Evolutionary conservation across 2,888 invertebrate genomes (phyloP), one percentile per base, ranked within the genome.

Genomic region (Drosophila recens): DNA sequence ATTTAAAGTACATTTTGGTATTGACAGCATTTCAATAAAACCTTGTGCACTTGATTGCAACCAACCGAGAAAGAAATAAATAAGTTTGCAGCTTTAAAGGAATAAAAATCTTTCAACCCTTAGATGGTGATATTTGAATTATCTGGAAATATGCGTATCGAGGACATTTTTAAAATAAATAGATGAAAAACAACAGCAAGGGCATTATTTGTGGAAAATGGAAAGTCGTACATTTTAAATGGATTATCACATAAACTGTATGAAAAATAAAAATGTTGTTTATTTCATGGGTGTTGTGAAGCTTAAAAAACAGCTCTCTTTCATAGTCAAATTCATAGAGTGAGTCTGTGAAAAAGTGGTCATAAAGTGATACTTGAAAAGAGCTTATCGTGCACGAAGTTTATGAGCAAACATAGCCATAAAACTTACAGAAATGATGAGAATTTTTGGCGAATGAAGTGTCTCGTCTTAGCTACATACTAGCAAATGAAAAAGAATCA

Each of bases 391-490:
- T 27, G 27, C 45, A 10, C 9, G 13, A 33, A 59, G 17, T 59
- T 62, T 62, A 62, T 62, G 62, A 11, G 36, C 52, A 13, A 54
- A 30, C 56, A 46, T 11, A 20, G 30, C 63, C 15, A 6, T 54
- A 38, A 63, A 46, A 56, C 46, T 56, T 54, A 33, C 17, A 30
- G 6, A 45, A 45, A 27, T 42, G 27, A 36, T 53, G 36, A 20
- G 27, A 43, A 20, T 34, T 20, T 5, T 45, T 17, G 15, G 15
- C 33, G 49, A 13, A 20, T 20, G 11, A 43, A 34, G 20, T 56
- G n/a, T 33, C 10, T 10, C 11, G 17, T n/a, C 17, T 43, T 33
- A 17, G 8, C 30, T 42, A 17, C 11, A 43, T 49, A 4, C 17
- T 30, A 2, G 30, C 48, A 48, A 48, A 48, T 30, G 30, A 15